Conservation (phyloP, 2,888 invertebrate genomes). For the Synergus laeviventris region DNA sequence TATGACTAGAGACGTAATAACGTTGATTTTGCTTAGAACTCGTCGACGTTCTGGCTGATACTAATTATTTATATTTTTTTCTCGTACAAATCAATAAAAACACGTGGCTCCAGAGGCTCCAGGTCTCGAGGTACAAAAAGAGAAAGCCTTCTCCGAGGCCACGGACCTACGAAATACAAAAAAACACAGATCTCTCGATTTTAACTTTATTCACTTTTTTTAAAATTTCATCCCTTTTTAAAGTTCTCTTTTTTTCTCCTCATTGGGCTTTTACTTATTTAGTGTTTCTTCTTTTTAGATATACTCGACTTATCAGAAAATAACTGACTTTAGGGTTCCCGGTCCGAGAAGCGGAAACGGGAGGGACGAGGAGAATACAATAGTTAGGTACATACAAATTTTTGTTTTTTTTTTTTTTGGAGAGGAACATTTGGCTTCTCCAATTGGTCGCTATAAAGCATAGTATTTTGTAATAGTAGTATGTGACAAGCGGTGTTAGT, state of each 20-base stretch:
- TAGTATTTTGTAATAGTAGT: slow-evolving; percentile 50
- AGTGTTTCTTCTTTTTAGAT: background rate
- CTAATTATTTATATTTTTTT: slow-evolving; percentile 51
- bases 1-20: slow-evolving; percentile 71
- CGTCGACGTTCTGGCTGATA: slow-evolving; percentile 55
- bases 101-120: slow-evolving; percentile 55
- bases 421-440: slow-evolving; percentile 42
- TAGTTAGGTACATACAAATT: slow-evolving; percentile 37
- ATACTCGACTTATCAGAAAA: slow-evolving; percentile 23
- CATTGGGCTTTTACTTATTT: background rate
- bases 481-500: slow-evolving; percentile 63
- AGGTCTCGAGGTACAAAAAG: slow-evolving; percentile 59
- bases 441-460: slow-evolving; percentile 59
- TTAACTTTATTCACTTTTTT: background rate
- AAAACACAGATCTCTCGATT: slow-evolving; percentile 39
- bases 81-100: slow-evolving; percentile 56
- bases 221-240: background rate
- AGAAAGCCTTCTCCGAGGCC: slow-evolving; percentile 43
- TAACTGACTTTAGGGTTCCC: slow-evolving; percentile 19
- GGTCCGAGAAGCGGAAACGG: slow-evolving; percentile 29
- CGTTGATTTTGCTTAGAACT: slow-evolving; percentile 61
- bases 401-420: slow-evolving; percentile 29
- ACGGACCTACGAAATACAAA: slow-evolving; percentile 42
- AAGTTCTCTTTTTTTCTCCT: background rate
- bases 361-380: slow-evolving; percentile 35